Evolutionary conservation across 2,113 vertebrate genomes (phyloP), one percentile per base, ranked within the genome.

Genomic region (Geococcyx californianus): DNA sequence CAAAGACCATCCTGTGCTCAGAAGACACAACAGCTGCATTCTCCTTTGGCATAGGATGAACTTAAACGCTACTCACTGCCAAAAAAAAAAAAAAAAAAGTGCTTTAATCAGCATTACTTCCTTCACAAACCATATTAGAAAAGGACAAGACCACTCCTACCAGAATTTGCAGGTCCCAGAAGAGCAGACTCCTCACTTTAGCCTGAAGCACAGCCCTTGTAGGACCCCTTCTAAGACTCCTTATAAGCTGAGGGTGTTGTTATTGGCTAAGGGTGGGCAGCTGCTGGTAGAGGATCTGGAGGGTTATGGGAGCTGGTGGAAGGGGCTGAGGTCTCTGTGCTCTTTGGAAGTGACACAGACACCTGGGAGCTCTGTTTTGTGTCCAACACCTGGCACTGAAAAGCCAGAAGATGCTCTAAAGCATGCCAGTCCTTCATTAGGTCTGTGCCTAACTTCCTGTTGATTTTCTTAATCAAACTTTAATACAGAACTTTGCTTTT

Each of bases 181-280:
- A 2, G 1, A 14, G 1, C 51, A 24, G 1, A 20, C 1, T 0
- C 10, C 10, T 4, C 9, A 19, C 31, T 1, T 1, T 23, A 72
- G 16, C 67, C n/a, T 3, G 3, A 0, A 38, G 2, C 4, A 1
- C 10, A 17, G 29, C 6, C 28, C 26, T 1, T 2, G 11, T 9
- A 25, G 51, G 51, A 7, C 6, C 3, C 52, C 42, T 5, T 66
- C 78, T 28, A 29, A 42, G 13, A 0, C 5, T n/a, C 2, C 16
- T 15, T 21, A 13, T 5, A 9, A 44, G 29, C 25, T 14, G 40
- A 10, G 42, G 36, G 42, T 17, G 18, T 21, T 7, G 0, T 76
- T 45, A 51, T 2, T 3, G 42, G 69, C 25, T 42, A 9, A 70
- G 45, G 34, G 42, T 4, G 8, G 19, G 60, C 73, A 62, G 72